phyloP scores from a whole-genome alignment of 2,888 invertebrate genomes.

The Girardia tigrina region DNA sequence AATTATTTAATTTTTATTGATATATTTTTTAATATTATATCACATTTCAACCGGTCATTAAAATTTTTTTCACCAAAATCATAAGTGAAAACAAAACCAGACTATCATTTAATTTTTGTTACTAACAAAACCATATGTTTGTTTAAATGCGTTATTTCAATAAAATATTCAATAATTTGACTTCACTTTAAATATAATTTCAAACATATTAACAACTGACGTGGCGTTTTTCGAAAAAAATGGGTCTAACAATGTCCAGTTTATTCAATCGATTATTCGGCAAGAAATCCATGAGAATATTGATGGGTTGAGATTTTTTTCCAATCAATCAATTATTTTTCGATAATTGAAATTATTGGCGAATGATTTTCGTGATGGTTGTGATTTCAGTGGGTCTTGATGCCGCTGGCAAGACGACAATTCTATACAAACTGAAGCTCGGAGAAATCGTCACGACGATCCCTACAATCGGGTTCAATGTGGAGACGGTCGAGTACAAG shows the following conservation, averaged over 20 bases:
- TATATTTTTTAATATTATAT: no score
- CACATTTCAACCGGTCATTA: no score
- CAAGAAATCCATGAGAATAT: constrained; percentile 23
- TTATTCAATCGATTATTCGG: constrained; percentile 28
- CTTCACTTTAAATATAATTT: no score
- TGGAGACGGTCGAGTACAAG: constrained; percentile 97
- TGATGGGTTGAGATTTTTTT: neutral
- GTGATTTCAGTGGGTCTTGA: constrained; percentile 68
- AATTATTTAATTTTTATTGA: no score
- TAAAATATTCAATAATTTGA: no score
- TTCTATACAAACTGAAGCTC: constrained; percentile 81
- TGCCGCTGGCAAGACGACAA: constrained; percentile 92
- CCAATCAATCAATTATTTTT: no score
- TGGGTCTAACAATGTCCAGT: constrained; percentile 27
- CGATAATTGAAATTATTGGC: neutral
- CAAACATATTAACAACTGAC: no score
- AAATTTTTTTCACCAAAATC: no score
- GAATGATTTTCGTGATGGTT: neutral
- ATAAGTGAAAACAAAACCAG: no score
- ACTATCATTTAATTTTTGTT: no score
- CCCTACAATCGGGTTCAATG: constrained; percentile 93
- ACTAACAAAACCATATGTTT: no score
- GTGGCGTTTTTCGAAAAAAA: constrained; percentile 21
- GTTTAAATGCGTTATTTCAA: no score
- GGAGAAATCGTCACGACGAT: constrained; percentile 96